Percentiles rank a stretch among this genome's conserved stretches.
phyloP scores from a whole-genome alignment of 2,797 vertebrate species.

The Pipistrellus kuhlii region DNA sequence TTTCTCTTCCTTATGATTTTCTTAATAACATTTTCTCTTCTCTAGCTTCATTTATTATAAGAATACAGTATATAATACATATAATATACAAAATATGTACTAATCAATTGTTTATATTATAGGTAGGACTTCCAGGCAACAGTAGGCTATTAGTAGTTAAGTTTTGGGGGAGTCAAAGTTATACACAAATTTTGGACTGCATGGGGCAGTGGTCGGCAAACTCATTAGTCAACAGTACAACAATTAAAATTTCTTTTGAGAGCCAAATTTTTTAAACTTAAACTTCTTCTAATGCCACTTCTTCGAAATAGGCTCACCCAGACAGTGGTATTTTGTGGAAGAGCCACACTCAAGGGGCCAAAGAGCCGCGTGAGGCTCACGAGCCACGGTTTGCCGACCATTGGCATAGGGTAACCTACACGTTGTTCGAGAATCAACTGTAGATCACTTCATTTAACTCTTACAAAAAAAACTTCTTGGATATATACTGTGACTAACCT shows the following conservation, averaged over 20 bases:
- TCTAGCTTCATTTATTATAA: background rate
- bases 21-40: background rate
- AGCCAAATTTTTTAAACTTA: no score
- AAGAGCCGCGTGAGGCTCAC: no score
- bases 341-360: no score
- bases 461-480: background rate
- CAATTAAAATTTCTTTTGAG: no score
- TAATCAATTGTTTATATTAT: background rate
- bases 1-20: background rate
- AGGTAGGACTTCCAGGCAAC: background rate
- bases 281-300: no score
- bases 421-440: background rate
- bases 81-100: background rate
- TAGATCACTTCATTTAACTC: background rate
- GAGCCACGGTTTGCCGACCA: no score
- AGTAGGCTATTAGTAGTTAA: background rate
- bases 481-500: background rate
- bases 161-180: background rate
- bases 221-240: no score
- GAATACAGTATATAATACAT: background rate
- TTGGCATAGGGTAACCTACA: background rate
- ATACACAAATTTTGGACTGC: background rate
- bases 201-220: no score
- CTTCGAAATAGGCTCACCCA: no score
- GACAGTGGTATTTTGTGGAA: no score